Evolutionary conservation across 2,888 invertebrate species (phyloP), one percentile per base, ranked within the genome.

Genomic region (Catocala sponsa): DNA sequence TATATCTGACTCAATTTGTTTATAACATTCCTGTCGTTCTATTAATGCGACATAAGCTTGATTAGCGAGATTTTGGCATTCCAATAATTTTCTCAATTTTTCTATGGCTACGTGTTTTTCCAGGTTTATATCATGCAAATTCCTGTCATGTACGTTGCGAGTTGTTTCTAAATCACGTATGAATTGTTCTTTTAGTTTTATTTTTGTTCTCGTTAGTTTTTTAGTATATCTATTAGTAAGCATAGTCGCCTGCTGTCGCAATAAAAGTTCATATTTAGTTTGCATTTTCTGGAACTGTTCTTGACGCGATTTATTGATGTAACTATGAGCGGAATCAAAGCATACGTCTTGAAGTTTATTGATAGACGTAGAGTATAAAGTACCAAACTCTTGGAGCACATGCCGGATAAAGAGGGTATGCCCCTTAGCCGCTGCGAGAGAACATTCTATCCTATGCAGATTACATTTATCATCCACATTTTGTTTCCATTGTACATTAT

Each of bases 311-410:
- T 74, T 73, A 62, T 88, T 70, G 7, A 92, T 86, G 75, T 91
- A 86, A 57, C 82, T 76, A 6, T 79, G 55, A 2, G 90, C 79
- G 11, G 89, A 86, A 44, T 89, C 80, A 12, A 83, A 77, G 41
- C 93, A 79, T 42, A 91, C 50, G 13, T 62, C 51, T 79, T 94
- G 90, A 62, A 92, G 80, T 72, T 86, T 88, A 35, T 66, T 83
- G 5, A 91, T 74, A 1, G 91, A 90, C 0, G 79, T 74, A 1
- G 73, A 70, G 61, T 89, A 94, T 53, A 91, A 43, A 5, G 54
- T 48, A 5, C 82, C 72, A 62, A 91, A 94, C 63, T 91, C 85
- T 0, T 77, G 58, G 55, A 89, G 85, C 0, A 88, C 89, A 33
- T 78, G 61, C 71, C 74, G 72, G 11, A 93, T 87, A 50, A 78